Base-by-base conservation (phyloP, 2,888 invertebrate species). In the Venusia cambrica region DNA sequence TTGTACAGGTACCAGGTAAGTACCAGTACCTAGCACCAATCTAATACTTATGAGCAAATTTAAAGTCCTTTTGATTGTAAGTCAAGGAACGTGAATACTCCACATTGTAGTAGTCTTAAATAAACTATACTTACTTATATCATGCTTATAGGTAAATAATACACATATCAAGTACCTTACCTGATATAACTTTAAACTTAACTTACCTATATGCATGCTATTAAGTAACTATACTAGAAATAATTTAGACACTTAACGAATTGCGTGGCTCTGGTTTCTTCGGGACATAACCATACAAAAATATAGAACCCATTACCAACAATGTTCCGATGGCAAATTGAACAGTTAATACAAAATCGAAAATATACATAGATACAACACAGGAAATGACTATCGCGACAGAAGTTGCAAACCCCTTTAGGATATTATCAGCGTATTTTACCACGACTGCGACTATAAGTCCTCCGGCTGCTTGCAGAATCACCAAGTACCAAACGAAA, bases 381-480 rank as follows among this genome's bases (percentile, higher is more conserved):
- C 98, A 98, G 0, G 98, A 97, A 50, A 99, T 92, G 21, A 99
- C 91, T 51, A 99, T 99, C 3, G 99, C 97, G 31, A 98, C 90
- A 0, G 99, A 99, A 0, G 99, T 99, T 19, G 99, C 98, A 69
- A 99, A 99, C 9, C 99, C 99, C 84, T 96, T 99, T 3, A 99
- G 88, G 64, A 99, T 99, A 79, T 99, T 99, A 76, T 99, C 99
- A 0, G 99, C 99, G 75, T 99, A 99, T 88, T 99, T 99, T 12
- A 99, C 98, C 1, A 99, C 99, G 50, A 99, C 93, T 0, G 99
- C 99, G 3, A 99, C 99, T 32, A 99, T 92, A 1, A 99, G 90
- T 2, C 99, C 99, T 1, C 99, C 99, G 7, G 95, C 92, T 0
- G 98, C 98, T 87, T 99, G 98, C 26, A 97, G 79, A 9, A 95